phyloP scores from a whole-genome alignment of 2,888 invertebrate species.

The Micropterix aruncella region DNA sequence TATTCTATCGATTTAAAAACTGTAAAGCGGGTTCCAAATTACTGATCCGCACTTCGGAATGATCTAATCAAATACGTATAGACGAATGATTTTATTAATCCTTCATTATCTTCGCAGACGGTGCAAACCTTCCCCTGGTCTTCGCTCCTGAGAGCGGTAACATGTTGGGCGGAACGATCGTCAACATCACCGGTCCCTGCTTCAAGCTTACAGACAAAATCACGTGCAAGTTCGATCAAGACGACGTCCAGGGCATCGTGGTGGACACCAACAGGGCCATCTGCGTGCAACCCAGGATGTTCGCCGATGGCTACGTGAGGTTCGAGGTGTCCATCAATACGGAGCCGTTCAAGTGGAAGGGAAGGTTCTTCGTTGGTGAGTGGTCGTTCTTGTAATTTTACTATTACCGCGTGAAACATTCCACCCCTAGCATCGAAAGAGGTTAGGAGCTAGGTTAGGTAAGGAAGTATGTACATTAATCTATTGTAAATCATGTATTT shows the following conservation, averaged over 20 bases:
- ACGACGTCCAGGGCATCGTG: slow-evolving; percentile 62
- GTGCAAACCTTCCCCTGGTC: slow-evolving; percentile 64
- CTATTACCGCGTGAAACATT: too few species aligned
- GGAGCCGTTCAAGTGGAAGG: slow-evolving; percentile 77
- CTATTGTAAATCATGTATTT: too few species aligned
- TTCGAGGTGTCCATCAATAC: slow-evolving; percentile 77
- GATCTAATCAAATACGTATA: too few species aligned
- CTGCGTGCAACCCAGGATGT: slow-evolving; percentile 77
- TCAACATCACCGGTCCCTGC: slow-evolving; percentile 94
- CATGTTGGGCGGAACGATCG: slow-evolving; percentile 93
- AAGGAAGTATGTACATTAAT: too few species aligned
- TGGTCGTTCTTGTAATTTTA: too few species aligned
- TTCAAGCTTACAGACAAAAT: slow-evolving; percentile 64
- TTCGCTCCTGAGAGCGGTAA: slow-evolving; percentile 93
- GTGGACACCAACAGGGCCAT: slow-evolving; percentile 72
- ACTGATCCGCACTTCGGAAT: too few species aligned
- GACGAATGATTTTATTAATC: not conserved
- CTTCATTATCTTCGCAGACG: slow-evolving; percentile 36
- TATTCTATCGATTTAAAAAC: too few species aligned
- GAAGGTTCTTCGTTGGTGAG: slow-evolving; percentile 82
- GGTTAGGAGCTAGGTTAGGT: too few species aligned
- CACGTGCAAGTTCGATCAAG: slow-evolving; percentile 72
- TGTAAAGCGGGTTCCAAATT: too few species aligned
- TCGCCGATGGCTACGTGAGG: slow-evolving; percentile 78
- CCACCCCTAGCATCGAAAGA: too few species aligned